Base-by-base conservation (phyloP, 2,888 invertebrate species). In the Apodemia mormo region DNA sequence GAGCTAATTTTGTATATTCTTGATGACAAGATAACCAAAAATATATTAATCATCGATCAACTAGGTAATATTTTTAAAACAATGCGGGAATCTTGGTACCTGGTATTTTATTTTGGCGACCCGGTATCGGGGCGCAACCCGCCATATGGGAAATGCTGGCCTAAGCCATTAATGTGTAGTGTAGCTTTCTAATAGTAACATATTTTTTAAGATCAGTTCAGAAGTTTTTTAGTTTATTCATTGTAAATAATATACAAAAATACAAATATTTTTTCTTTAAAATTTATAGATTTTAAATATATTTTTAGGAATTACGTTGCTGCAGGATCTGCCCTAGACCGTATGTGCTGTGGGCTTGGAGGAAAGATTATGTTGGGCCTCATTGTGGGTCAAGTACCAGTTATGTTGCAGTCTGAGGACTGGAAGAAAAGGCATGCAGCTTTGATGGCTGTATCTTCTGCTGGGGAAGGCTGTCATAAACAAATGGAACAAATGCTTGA, bases 391-490 rank as follows among this genome's bases (percentile, higher is more conserved):
- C 96, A 96, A 81, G 95, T 99, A 75, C 98, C 98, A 0, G 94
- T 94, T 54, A 98, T 99, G 99, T 92, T 99, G 79, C 94, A 94
- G 66, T 96, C 96, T 76, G 94, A 95, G 12, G 96, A 97, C 82
- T 98, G 98, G 98, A 96, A 96, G 79, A 96, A 96, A 77, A 94
- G 97, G n/a, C 98, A 99, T 89, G 99, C 99, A 61, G 99, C 98
- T 2, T 94, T 99, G 54, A 99, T 99, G 99, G 99, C 99, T 0
- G 96, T 99, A 66, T 99, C 99, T 7, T 98, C 99, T 0, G 97
- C 99, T 72, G 99, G 99, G 5, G 99, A 99, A 93, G 99, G 99
- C 33, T 99, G 99, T 85, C 98, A 98, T 85, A 98, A 98, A 84
- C 98, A 99, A 88, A 99, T 99, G 99, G 99, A 99, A 87, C 94